Percentiles rank a stretch among this genome's conserved stretches.
These are phyloP conservation scores for Drosophila prostipennis DNA, from an alignment of 2,888 invertebrate genomes.

Conservation along the genomic window DNA sequence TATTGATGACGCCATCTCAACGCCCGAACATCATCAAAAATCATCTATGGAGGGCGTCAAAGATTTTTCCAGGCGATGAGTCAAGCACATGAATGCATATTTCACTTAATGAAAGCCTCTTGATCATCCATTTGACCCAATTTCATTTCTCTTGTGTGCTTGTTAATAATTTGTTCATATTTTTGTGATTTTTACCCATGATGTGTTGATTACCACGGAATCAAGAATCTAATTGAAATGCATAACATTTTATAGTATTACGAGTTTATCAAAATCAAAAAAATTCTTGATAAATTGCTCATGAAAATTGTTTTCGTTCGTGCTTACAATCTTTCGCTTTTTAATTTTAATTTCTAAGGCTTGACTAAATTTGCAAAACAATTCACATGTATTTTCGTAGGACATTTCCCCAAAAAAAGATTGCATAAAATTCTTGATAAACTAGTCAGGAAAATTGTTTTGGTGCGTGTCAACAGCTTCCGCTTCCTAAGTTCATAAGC, in stretches of 20 bases:
- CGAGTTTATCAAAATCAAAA: background rate
- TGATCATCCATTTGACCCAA: constrained; percentile 62
- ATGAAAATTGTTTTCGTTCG: background rate
- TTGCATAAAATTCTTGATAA: constrained; percentile 5
- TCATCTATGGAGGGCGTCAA: constrained; percentile 36
- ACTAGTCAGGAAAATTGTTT: background rate
- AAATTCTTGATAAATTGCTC: constrained; percentile 10
- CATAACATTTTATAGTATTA: background rate
- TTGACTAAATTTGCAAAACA: too few relatives aligned
- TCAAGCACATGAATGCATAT: constrained; percentile 24
- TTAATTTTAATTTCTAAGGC: too few relatives aligned
- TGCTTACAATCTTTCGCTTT: background rate
- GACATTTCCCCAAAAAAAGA: background rate
- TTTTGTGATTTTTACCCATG: constrained; percentile 9
- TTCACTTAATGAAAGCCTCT: constrained; percentile 46
- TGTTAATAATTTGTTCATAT: constrained; percentile 50
- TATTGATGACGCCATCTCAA: constrained; percentile 68
- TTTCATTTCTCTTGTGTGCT: constrained; percentile 38
- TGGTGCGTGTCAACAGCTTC: constrained; percentile 30
- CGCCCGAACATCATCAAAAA: constrained; percentile 18
- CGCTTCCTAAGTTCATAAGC: constrained; percentile 16
- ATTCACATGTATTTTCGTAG: background rate
- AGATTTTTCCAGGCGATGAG: constrained; percentile 45
- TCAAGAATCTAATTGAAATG: constrained; percentile 6
- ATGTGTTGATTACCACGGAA: background rate